Percentiles rank a stretch among this genome's conserved stretches.
Conservation (phyloP, 1,140 invertebrate species). For the Cotesia typhae region DNA sequence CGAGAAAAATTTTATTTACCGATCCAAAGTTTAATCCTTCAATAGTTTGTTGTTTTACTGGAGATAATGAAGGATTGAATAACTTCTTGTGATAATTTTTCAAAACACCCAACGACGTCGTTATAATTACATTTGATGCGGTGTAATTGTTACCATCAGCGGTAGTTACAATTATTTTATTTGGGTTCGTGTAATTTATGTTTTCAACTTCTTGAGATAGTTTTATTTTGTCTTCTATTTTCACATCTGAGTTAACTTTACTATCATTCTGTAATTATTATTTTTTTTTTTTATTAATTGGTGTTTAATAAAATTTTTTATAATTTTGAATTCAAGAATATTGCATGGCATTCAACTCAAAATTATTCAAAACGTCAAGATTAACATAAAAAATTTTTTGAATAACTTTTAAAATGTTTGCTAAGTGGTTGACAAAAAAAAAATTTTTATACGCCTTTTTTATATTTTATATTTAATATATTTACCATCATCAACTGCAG, state of each 20-base stretch:
- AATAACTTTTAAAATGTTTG: too few relatives aligned
- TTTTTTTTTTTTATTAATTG: background rate
- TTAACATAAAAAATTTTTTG: too few relatives aligned
- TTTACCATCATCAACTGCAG: conserved; percentile 69
- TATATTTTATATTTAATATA: background rate
- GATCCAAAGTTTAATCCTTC: conserved; percentile 68
- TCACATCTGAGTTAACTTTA: conserved; percentile 41
- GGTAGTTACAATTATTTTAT: conserved; percentile 63
- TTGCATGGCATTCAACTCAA: too few relatives aligned
- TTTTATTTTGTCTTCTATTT: conserved; percentile 56
- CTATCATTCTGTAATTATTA: conserved; percentile 42
- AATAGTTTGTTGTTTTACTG: conserved; percentile 70
- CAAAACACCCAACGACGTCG: conserved; percentile 74
- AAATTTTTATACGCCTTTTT: too few relatives aligned
- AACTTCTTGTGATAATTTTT: conserved; percentile 69
- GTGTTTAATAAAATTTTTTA: conserved; percentile 6
- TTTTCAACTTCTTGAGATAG: conserved; percentile 65
- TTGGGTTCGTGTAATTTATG: conserved; percentile 45
- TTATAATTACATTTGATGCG: conserved; percentile 75
- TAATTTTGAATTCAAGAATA: background rate
- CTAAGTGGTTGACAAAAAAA: background rate
- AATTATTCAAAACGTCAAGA: too few relatives aligned
- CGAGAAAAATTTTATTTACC: conserved; percentile 76
- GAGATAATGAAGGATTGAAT: conserved; percentile 72
- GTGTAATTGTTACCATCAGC: conserved; percentile 68